Evolutionary conservation across 2,113 vertebrate species (phyloP), one percentile per base, ranked within the genome.

Genomic region (Turdus rufiventris): DNA sequence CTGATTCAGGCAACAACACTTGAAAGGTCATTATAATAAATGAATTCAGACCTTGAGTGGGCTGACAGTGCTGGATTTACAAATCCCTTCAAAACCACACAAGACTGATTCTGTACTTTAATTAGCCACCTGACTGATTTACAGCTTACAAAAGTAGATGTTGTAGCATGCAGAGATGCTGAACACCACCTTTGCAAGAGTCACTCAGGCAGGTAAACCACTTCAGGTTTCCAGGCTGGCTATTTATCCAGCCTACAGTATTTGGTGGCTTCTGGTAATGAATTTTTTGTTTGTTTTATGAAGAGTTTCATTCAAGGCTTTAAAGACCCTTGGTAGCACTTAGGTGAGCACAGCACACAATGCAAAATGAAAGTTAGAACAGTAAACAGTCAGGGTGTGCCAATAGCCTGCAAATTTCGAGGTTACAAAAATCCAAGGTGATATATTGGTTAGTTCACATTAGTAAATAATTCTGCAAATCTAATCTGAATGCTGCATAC

Each of bases 201-300:
- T 38, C 3, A 20, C 20, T 88, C 50, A 65, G 51, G 33, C 21
- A 13, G 25, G 60, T 0, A 1, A 83, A 65, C 60, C 93, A 43
- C 66, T 40, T 33, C 66, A 87, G 51, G 57, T 88, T 42, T 65
- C 67, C 68, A 74, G 34, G 15, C 45, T 95, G 67, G 75, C 45
- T 8, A 3, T 85, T 95, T 6, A 33, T 94, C 77, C 95, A 94
- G 65, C 47, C 2, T 0, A 5, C n/a, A 62, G 54, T 24, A 12
- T 95, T 96, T 79, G 76, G 50, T 91, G 79, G 70, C 61, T 90
- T 91, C n/a, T 84, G 45, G 80, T 88, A 92, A 92, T 87, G 56
- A 86, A 77, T 96, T 92, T 95, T 94, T 79, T 94, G 78, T 97
- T 96, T 97, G 65, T 89, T 96, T 96, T 95, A 92, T 91, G 79